phyloP scores from a whole-genome alignment of 2,888 invertebrate genomes.

The Linyphia triangularis region DNA sequence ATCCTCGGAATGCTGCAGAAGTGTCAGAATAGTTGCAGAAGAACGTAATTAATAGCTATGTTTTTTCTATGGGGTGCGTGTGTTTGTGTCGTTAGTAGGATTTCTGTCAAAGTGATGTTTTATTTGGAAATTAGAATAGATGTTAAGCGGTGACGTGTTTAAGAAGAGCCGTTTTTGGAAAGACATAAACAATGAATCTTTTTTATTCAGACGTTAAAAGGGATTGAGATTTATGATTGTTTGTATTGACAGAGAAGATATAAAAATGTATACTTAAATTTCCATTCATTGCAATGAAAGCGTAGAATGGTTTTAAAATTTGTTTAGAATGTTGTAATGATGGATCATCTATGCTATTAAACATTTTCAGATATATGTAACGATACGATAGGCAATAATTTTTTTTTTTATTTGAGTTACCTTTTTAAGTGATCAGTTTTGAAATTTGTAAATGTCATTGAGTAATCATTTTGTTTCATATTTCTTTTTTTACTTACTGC shows the following conservation, averaged over 20 bases:
- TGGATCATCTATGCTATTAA: not conserved
- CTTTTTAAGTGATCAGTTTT: too few species aligned
- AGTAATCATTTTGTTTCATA: too few species aligned
- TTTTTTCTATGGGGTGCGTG: slow-evolving; percentile 29
- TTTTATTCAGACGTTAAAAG: not conserved
- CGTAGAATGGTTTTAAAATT: slow-evolving; percentile 16
- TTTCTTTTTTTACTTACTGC: too few species aligned
- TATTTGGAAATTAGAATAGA: slow-evolving; percentile 33
- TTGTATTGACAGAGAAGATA: slow-evolving; percentile 3
- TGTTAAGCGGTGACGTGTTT: not conserved
- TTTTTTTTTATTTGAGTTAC: too few species aligned
- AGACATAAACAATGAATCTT: not conserved
- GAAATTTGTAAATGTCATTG: too few species aligned
- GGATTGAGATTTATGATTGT: slow-evolving; percentile 20
- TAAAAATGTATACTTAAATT: not conserved
- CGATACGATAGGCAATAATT: too few species aligned
- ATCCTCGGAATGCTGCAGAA: slow-evolving; percentile 12
- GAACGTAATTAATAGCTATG: slow-evolving; percentile 40
- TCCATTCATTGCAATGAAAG: not conserved
- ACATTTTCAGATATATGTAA: too few species aligned
- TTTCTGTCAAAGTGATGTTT: slow-evolving; percentile 28
- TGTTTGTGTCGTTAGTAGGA: slow-evolving; percentile 30
- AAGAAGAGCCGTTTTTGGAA: slow-evolving; percentile 11
- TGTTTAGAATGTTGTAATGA: slow-evolving; percentile 5
- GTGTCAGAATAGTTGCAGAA: slow-evolving; percentile 34